Evolutionary conservation across 2,888 invertebrate genomes (phyloP).

Genomic region (Aphidoletes aphidimyza): DNA sequence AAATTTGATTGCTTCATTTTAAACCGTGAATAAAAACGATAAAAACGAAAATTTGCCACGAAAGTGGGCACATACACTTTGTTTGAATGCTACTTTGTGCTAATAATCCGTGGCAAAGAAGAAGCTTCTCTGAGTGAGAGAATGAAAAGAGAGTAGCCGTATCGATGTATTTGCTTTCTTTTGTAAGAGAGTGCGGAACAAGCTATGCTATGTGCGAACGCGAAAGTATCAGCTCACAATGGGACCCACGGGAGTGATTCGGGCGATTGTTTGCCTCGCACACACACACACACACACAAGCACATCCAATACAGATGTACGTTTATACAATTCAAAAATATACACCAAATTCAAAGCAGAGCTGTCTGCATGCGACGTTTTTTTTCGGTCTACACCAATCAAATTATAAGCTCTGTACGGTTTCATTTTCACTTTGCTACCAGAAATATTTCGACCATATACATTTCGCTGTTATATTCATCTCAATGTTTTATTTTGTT

Average conservation of each 20-base stretch:
- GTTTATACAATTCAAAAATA: not conserved
- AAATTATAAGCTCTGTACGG: not conserved
- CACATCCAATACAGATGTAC: not conserved
- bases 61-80: not conserved
- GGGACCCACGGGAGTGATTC: constrained; percentile 24
- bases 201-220: not conserved
- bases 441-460: not conserved
- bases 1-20: constrained; percentile 46
- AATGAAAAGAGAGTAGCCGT: not conserved
- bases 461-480: not conserved
- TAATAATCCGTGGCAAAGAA: constrained; percentile 16
- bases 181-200: not conserved
- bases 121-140: not conserved
- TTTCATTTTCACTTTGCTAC: constrained; percentile 31
- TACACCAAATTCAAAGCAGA: not conserved
- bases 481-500: not conserved
- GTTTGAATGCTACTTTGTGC: not conserved
- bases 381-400: not conserved
- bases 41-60: not conserved
- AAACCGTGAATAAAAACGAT: constrained; percentile 24
- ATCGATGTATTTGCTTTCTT: not conserved
- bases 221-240: not conserved
- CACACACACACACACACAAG: not conserved
- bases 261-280: not conserved
- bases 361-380: not conserved